Base-by-base conservation (phyloP, 2,888 invertebrate genomes). In the Sarcophaga carnaria region DNA sequence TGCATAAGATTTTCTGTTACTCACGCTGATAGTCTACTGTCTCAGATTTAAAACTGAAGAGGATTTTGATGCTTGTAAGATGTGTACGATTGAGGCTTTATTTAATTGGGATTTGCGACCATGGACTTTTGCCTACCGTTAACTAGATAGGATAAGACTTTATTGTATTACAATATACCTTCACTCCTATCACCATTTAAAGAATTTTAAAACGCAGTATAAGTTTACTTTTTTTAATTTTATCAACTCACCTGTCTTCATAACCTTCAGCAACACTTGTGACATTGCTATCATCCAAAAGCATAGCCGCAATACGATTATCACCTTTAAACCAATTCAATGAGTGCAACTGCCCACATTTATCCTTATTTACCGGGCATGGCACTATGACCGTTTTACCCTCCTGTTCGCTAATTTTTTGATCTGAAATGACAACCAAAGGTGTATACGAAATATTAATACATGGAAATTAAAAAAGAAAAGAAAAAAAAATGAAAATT, bases 251-350 rank as follows among this genome's bases (percentile, higher is more conserved):
- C 93, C 93, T 92, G 89, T 92, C 91, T 89, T 91, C 90, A 91
- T 91, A 93, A 84, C 91, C 92, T 83, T 92, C 91, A 75, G 92
- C 91, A 80, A 93, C 93, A 88, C 92, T 93, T 49, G 92, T 92
- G 88, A 93, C 92, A 90, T 93, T 92, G 84, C 91, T 92, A 60
- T 93, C 93, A 86, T 92, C 93, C 71, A 93, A 90, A 76, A 93
- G 91, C 90, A 93, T 92, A n/a, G 93, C 93, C n/a, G 93, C 94
- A 76, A 94, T 93, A 82, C 94, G 92, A 87, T 91, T 91, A 85
- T 92, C 92, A 85, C 96, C 96, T 89, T 96, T 95, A 93, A 96
- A 96, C 96, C 97, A 97, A 93, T 96, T 97, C 91, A 97, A 95
- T 91, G 96, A 96, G 94, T 97, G 96, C 88, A 97, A 94, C 88